Conservation (phyloP, 2,797 vertebrate species). For the Ciconia nigra region DNA sequence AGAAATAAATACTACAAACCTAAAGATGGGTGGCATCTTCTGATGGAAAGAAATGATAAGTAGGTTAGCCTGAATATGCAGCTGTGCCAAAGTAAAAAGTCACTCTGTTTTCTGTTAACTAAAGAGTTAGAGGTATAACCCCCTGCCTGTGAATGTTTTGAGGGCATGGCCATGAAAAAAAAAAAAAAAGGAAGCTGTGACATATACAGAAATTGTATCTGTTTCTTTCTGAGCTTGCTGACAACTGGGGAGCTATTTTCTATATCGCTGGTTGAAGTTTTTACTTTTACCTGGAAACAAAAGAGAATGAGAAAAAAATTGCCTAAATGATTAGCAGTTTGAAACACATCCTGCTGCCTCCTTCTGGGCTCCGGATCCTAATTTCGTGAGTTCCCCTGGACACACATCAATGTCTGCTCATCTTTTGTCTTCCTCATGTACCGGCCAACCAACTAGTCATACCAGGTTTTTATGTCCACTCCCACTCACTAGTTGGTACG, state of each 20-base stretch:
- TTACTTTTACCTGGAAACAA: background rate
- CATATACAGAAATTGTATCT: background rate
- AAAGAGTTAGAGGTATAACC: background rate
- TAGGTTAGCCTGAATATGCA: background rate
- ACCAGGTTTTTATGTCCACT: background rate
- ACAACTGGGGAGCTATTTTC: background rate
- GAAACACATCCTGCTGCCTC: background rate
- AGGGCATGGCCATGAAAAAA: background rate
- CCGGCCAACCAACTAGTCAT: background rate
- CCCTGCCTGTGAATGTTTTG: background rate
- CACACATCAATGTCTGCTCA: background rate
- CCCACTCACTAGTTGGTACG: accelerated
- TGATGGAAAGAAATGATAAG: background rate
- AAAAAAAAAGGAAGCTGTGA: background rate
- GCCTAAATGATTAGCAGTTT: background rate
- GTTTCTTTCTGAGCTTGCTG: background rate
- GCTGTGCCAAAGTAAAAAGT: background rate
- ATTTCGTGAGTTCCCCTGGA: background rate
- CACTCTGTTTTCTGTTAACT: background rate
- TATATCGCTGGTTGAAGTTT: background rate
- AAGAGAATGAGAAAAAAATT: background rate
- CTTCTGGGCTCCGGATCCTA: background rate
- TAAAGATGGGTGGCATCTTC: background rate
- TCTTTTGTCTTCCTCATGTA: background rate
- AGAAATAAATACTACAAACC: background rate